These are phyloP conservation scores for Siderastrea siderea DNA, from an alignment of 92 coral and sea anemone species.

Conservation along the genomic window DNA sequence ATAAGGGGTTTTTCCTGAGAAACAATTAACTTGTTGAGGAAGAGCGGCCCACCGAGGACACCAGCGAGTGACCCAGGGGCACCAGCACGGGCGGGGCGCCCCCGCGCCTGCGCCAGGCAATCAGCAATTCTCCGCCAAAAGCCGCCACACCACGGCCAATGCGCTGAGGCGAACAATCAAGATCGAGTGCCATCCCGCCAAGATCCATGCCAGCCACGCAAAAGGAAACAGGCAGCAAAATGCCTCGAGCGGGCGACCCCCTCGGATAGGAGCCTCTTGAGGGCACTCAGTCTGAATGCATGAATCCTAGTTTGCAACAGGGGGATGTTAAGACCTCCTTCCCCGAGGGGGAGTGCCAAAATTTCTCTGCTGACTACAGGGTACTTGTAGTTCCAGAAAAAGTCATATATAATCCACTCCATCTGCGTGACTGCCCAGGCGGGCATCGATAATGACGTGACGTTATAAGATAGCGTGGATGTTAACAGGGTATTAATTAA, in stretches of 20 bases:
- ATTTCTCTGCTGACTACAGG: slow-evolving; percentile 5
- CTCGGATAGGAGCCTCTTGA: not conserved
- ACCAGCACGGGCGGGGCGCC: not conserved
- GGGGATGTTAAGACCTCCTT: slow-evolving; percentile 27
- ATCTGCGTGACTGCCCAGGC: slow-evolving; percentile 18
- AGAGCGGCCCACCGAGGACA: slow-evolving; percentile 1
- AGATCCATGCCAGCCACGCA: not conserved
- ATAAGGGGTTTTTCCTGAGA: not conserved
- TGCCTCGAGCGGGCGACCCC: slow-evolving; percentile 7
- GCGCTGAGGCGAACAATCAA: not conserved
- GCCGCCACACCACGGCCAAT: not conserved
- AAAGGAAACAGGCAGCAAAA: not conserved
- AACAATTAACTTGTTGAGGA: not conserved
- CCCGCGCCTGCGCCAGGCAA: not conserved
- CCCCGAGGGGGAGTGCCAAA: not conserved
- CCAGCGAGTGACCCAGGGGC: not conserved
- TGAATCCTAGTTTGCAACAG: not conserved
- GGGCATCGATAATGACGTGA: not conserved
- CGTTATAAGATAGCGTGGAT: slow-evolving; percentile 30
- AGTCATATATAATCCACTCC: not conserved
- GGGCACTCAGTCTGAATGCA: slow-evolving; percentile 4
- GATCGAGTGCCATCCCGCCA: not conserved
- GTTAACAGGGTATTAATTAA: slow-evolving; percentile 26
- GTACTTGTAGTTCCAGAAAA: slow-evolving; percentile 23
- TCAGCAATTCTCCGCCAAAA: not conserved